Percentiles rank a stretch among this genome's conserved stretches.
Evolutionary conservation across 1,140 invertebrate species (phyloP).

Genomic region (Cherax destructor): DNA sequence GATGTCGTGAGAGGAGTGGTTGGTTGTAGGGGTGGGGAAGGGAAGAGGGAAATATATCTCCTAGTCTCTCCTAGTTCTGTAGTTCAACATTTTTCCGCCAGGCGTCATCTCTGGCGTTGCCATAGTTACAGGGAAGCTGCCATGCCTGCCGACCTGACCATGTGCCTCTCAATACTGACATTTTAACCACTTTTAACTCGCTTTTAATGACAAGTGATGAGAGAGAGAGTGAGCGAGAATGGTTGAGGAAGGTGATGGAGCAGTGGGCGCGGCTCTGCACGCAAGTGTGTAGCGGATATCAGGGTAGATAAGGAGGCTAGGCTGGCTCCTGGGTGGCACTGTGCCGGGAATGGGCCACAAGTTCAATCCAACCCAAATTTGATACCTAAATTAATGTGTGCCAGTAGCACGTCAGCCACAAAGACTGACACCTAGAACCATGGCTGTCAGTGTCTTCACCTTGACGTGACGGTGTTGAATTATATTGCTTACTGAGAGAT

Average conservation of each 20-base stretch:
- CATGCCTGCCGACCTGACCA: not conserved
- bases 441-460: not conserved
- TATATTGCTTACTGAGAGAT: not conserved
- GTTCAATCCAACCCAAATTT: not conserved
- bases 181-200: not conserved
- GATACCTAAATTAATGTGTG: not conserved
- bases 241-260: too few relatives aligned
- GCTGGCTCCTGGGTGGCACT: not conserved
- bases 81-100: constrained; percentile 38
- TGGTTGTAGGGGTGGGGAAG: too few relatives aligned
- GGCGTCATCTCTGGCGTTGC: constrained; percentile 19
- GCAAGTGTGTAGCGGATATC: too few relatives aligned
- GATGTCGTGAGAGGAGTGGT: too few relatives aligned
- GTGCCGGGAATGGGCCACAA: too few relatives aligned
- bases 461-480: not conserved
- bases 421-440: too few relatives aligned
- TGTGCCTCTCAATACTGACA: not conserved
- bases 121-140: constrained; percentile 51
- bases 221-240: not conserved
- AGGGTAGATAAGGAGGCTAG: constrained; percentile 8
- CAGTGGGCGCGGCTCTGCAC: not conserved
- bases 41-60: too few relatives aligned
- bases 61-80: not conserved
- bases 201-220: not conserved
- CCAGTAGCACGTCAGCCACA: not conserved